A percentile compares a stretch with the other conserved stretches of the same genome.
These are phyloP conservation scores for Lerema accius DNA, from an alignment of 1,140 invertebrate species.

Conservation along the genomic window DNA sequence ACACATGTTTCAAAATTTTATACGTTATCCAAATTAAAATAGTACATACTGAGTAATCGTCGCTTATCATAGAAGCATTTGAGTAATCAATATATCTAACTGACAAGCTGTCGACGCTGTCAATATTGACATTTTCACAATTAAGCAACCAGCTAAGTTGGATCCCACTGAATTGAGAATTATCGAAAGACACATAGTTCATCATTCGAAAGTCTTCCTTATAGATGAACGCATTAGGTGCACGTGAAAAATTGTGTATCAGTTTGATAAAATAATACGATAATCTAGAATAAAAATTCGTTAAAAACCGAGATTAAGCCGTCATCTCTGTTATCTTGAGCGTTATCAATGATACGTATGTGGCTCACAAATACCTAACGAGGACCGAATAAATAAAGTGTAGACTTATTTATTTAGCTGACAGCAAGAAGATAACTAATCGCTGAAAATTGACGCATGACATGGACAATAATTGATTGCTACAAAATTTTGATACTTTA, in stretches of 20 bases:
- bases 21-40: conserved; percentile 71
- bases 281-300: conserved; percentile 73
- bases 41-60: conserved; percentile 59
- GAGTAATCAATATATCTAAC: conserved; percentile 79
- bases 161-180: conserved; percentile 52
- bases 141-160: conserved; percentile 75
- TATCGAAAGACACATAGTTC: conserved; percentile 27
- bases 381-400: conserved; percentile 54
- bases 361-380: conserved; percentile 64
- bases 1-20: conserved; percentile 34
- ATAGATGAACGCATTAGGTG: conserved; percentile 44
- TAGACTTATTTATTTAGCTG: conserved; percentile 61
- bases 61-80: conserved; percentile 74
- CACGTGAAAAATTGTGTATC: conserved; percentile 30
- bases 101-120: conserved; percentile 78
- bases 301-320: conserved; percentile 78
- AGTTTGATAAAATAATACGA: conserved; percentile 43
- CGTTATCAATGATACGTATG: conserved; percentile 63
- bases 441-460: conserved; percentile 54
- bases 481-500: conserved; percentile 21
- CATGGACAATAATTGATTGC: conserved; percentile 41
- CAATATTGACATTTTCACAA: conserved; percentile 78
- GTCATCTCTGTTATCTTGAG: conserved; percentile 75
- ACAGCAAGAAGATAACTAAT: conserved; percentile 57
- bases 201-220: conserved; percentile 50